These are phyloP conservation scores for Esperia sulphurella DNA, from an alignment of 2,888 invertebrate genomes.

Conservation along the genomic window DNA sequence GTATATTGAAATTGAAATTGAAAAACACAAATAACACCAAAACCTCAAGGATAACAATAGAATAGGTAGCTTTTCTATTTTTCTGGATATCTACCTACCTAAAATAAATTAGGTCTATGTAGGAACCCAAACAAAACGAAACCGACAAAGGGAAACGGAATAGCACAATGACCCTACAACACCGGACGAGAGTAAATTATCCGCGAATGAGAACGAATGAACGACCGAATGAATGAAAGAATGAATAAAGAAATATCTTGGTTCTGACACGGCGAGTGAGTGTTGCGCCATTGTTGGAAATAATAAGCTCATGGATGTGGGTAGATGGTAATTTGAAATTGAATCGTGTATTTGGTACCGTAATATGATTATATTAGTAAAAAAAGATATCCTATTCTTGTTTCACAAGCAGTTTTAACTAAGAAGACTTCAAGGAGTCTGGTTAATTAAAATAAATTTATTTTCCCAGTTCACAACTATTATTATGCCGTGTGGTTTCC, in stretches of 20 bases:
- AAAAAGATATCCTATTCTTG: too few relatives aligned
- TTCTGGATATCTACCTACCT: too few relatives aligned
- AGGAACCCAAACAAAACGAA: background rate
- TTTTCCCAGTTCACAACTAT: too few relatives aligned
- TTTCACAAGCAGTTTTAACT: too few relatives aligned
- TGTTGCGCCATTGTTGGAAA: background rate
- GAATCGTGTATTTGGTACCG: background rate
- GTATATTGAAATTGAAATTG: too few relatives aligned
- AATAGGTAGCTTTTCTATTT: too few relatives aligned
- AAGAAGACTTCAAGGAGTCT: too few relatives aligned
- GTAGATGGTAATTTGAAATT: slow-evolving; percentile 3
- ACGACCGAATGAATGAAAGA: slow-evolving; percentile 1
- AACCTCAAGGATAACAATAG: too few relatives aligned
- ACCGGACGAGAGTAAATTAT: slow-evolving; percentile 8
- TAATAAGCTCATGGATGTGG: slow-evolving; percentile 7
- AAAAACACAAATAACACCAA: too few relatives aligned
- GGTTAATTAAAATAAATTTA: too few relatives aligned
- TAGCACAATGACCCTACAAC: slow-evolving; percentile 4
- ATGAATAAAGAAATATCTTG: slow-evolving; percentile 14
- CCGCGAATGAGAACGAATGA: slow-evolving; percentile 2
- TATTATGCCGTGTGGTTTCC: too few relatives aligned
- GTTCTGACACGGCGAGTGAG: slow-evolving; percentile 6
- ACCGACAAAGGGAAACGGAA: slow-evolving; percentile 2
- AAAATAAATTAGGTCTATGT: background rate
- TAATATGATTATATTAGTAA: background rate